phyloP scores from a whole-genome alignment of 2,888 invertebrate genomes.

The Pammene fasciana region DNA sequence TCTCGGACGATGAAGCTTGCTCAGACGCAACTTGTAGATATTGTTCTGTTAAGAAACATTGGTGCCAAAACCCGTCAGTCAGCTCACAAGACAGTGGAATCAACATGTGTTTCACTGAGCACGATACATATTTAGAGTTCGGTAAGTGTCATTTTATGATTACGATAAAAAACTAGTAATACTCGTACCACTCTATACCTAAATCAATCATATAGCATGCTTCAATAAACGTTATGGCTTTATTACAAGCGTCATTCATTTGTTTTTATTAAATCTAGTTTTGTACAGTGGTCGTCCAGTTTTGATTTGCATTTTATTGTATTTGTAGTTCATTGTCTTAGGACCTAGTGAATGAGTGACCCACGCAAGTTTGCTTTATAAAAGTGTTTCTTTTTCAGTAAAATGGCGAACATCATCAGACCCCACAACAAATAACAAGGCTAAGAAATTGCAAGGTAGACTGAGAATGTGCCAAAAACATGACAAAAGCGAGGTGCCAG shows the following conservation, averaged over 20 bases:
- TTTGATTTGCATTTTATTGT: constrained; percentile 31
- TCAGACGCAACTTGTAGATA: constrained; percentile 76
- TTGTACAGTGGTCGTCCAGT: constrained; percentile 40
- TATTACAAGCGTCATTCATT: constrained; percentile 15
- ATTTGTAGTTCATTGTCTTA: background rate
- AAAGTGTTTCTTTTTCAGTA: constrained; percentile 53
- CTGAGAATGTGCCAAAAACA: constrained; percentile 72
- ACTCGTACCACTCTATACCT: too few species aligned
- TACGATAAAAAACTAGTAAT: background rate
- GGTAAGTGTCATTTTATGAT: constrained; percentile 59
- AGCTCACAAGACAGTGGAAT: constrained; percentile 92
- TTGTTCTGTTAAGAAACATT: constrained; percentile 80
- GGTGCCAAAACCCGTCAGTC: constrained; percentile 87
- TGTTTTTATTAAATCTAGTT: constrained; percentile 42
- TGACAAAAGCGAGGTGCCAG: constrained; percentile 79
- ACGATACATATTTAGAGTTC: constrained; percentile 82
- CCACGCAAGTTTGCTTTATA: too few species aligned
- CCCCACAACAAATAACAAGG: constrained; percentile 65
- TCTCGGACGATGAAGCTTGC: constrained; percentile 84
- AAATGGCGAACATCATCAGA: constrained; percentile 73
- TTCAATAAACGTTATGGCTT: constrained; percentile 16
- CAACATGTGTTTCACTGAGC: constrained; percentile 88
- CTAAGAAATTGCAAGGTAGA: constrained; percentile 69
- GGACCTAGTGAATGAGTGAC: too few species aligned
- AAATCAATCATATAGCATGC: constrained; percentile 8